A percentile compares a stretch with the other conserved stretches of the same genome.
phyloP scores from a whole-genome alignment of 2,797 vertebrate genomes.

The Enteromius fasciolatus region DNA sequence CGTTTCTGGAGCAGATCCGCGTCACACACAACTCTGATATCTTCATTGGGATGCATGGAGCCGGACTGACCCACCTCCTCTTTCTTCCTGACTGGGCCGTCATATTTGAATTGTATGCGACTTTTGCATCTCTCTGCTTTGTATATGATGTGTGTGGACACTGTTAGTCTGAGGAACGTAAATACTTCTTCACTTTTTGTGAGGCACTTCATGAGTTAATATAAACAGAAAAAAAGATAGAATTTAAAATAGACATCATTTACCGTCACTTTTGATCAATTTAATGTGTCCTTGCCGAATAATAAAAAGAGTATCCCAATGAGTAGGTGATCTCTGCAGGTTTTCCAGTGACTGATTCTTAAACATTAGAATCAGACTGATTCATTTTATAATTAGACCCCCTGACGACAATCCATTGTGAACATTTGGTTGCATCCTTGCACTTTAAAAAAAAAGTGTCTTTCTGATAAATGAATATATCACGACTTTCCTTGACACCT shows the following conservation, averaged over 20 bases:
- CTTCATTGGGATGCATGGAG: constrained; percentile 97
- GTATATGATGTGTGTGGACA: neutral
- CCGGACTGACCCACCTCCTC: constrained; percentile 95
- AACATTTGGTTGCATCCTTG: constrained; percentile 8
- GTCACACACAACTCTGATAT: constrained; percentile 96
- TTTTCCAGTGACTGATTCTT: neutral
- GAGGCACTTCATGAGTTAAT: neutral
- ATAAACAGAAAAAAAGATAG: neutral
- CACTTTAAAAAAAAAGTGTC: neutral
- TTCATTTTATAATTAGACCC: neutral
- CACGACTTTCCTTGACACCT: neutral
- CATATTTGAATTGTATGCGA: constrained; percentile 93
- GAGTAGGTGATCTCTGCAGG: neutral
- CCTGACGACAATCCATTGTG: neutral
- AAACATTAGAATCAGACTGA: neutral
- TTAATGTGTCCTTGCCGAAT: neutral
- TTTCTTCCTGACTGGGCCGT: constrained; percentile 98
- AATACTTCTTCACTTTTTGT: neutral
- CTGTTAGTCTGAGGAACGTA: neutral
- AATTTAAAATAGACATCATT: neutral
- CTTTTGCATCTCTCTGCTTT: constrained; percentile 9
- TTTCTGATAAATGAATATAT: constrained; percentile 19
- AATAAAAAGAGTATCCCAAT: neutral
- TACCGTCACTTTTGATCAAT: neutral
- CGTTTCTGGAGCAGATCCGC: constrained; percentile 88